Evolutionary conservation across 2,797 vertebrate species (phyloP), one percentile per base, ranked within the genome.

Genomic region (Macrochelys suwanniensis): DNA sequence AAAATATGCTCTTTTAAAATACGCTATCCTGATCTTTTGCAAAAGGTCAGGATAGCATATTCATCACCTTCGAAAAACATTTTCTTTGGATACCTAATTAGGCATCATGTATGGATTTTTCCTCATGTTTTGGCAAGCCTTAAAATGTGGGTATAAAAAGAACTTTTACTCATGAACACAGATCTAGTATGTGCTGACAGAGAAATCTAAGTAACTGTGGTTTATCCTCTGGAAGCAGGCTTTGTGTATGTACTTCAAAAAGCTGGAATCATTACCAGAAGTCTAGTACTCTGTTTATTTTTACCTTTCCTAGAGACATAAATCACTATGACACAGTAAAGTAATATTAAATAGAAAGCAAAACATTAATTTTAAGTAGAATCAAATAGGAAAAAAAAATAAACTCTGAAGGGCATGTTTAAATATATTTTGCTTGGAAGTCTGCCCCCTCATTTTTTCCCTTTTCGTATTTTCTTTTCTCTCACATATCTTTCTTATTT

Each of bases 251-350:
- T 31, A 82, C 42, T 95, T 92, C 47, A 92, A 81, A 93, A 95
- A 92, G 76, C 1, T 79, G 84, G 50, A 93, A 93, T 85, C 26
- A 82, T 83, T 84, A 93, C 80, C 77, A 90, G 42, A 90, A 95
- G 5, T 7, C 76, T 80, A 83, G 47, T 51, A 87, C 5, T 31
- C 25, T 31, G 59, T 87, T 96, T 95, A 89, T 45, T 87, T 89
- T 82, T 45, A 92, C 57, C 86, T 87, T 91, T 92, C 89, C 94
- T 94, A 95, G 23, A 89, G 47, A 88, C 25, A 90, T 49, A 94
- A 96, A 85, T 45, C 45, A 74, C 54, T 65, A 80, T 25, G 37
- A 93, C 95, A 85, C 0, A 0, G 51, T 15, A 0, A 49, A 78
- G 9, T n/a, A 53, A 45, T 31, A n/a, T 37, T 17, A 96, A 80